A percentile compares a stretch with the other conserved stretches of the same genome.
phyloP scores from a whole-genome alignment of 2,797 vertebrate genomes.

The Pantherophis vulpinus region DNA sequence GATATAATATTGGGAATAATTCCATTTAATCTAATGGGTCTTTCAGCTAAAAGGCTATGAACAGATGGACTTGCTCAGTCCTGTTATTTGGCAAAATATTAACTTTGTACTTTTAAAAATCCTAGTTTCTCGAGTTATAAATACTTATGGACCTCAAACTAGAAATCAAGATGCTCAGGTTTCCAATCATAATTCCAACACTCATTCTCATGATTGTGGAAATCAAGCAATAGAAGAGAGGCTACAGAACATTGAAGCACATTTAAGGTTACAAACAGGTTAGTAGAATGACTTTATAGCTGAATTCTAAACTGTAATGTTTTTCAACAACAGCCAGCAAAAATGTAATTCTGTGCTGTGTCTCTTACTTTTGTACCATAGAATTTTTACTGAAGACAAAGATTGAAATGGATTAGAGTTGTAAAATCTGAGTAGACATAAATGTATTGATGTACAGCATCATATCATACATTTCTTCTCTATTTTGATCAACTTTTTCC shows the following conservation, averaged over 20 bases:
- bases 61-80: neutral
- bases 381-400: neutral
- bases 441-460: neutral
- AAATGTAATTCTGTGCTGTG: neutral
- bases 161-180: slow-evolving; percentile 74
- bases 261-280: slow-evolving; percentile 89
- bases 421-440: neutral
- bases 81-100: slow-evolving; percentile 1
- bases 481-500: neutral
- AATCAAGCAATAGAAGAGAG: slow-evolving; percentile 91
- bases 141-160: slow-evolving; percentile 94
- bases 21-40: neutral
- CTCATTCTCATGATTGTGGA: slow-evolving; percentile 77
- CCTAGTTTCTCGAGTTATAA: slow-evolving; percentile 92
- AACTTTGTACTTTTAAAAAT: slow-evolving; percentile 40
- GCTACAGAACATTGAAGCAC: slow-evolving; percentile 91
- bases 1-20: neutral
- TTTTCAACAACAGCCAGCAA: neutral
- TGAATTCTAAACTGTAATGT: neutral
- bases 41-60: neutral
- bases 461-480: neutral
- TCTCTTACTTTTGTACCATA: neutral
- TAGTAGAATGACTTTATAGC: slow-evolving; percentile 28
- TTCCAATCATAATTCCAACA: slow-evolving; percentile 70
- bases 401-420: neutral